phyloP scores from a whole-genome alignment of 1,140 invertebrate genomes.

The Diabrotica undecimpunctata region DNA sequence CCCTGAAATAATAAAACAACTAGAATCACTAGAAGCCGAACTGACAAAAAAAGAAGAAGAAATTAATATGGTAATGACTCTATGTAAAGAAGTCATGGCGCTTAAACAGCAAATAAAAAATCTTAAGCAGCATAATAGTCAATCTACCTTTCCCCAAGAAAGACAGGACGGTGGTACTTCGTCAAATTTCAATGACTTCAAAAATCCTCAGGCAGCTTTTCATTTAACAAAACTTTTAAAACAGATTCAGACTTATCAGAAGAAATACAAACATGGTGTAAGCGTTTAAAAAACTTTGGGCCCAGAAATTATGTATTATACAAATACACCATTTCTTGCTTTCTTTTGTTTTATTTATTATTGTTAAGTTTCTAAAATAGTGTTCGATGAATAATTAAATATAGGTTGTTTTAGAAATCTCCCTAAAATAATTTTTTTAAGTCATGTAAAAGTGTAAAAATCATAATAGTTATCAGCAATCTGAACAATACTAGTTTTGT shows the following conservation, averaged over 20 bases:
- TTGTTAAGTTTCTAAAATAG: too few relatives aligned
- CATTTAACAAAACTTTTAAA: constrained; percentile 43
- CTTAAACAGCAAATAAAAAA: constrained; percentile 51
- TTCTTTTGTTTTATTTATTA: too few relatives aligned
- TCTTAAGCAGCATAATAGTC: constrained; percentile 42
- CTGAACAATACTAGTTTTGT: too few relatives aligned
- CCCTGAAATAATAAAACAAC: constrained; percentile 40
- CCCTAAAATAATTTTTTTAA: too few relatives aligned
- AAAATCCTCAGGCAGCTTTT: constrained; percentile 36
- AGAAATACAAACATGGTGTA: constrained; percentile 29
- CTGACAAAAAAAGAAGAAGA: constrained; percentile 52
- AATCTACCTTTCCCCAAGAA: constrained; percentile 23
- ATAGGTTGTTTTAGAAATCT: too few relatives aligned
- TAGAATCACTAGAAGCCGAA: constrained; percentile 47
- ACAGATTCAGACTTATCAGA: constrained; percentile 43
- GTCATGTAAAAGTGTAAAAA: too few relatives aligned
- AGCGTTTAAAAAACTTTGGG: neutral
- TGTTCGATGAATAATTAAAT: too few relatives aligned
- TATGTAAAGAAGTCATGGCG: constrained; percentile 52
- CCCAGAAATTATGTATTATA: too few relatives aligned
- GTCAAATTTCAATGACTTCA: constrained; percentile 31
- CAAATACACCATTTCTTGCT: too few relatives aligned
- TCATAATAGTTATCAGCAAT: too few relatives aligned
- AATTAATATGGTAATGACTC: constrained; percentile 49
- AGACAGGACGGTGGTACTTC: constrained; percentile 17